Base-by-base conservation (phyloP, 2,797 vertebrate genomes). In the Anniella stebbinsi region DNA sequence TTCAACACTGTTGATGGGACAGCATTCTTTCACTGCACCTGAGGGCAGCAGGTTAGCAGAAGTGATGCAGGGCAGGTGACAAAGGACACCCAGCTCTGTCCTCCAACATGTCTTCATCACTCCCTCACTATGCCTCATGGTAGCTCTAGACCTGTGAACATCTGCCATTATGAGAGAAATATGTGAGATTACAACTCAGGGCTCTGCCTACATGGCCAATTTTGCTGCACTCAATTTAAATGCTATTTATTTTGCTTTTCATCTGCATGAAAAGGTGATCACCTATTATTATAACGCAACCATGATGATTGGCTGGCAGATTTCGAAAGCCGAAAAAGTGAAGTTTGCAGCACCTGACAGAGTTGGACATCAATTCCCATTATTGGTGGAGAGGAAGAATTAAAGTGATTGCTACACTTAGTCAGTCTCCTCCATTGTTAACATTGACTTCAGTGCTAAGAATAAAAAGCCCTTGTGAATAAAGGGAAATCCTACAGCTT, bases 321-420 rank as follows among this genome's bases (percentile, higher is more conserved):
- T 83, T 92, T 88, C 80, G 89, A 93, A 91, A 0, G 0, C 70
- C 82, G 91, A 81, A 80, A 93, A 93, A 84, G 88, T 89, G 87
- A 90, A 91, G 91, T 85, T 17, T 63, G 45, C 94, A 0, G 0
- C 18, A 3, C 1, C 0, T 94, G 91, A 75, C 87, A 93, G 88
- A 72, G 13, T 84, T 90, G 94, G 92, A 93, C 88, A 93, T 88
- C 89, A 90, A 87, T 77, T 94, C 95, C 93, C 94, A 93, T 94
- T 94, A 94, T 69, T 90, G 92, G 87, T 84, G 87, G 69, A 95
- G 89, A 93, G 72, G 51, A 84, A 95, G 86, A 93, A 93, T 88
- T 94, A 91, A 93, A 96, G 84, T 93, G 92, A 95, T 94, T 87
- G 90, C 87, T 80, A 63, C 82, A 89, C 45, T 73, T 2, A 80